Conservation (phyloP, 2,888 invertebrate species). For the Lycophotia porphyrea region DNA sequence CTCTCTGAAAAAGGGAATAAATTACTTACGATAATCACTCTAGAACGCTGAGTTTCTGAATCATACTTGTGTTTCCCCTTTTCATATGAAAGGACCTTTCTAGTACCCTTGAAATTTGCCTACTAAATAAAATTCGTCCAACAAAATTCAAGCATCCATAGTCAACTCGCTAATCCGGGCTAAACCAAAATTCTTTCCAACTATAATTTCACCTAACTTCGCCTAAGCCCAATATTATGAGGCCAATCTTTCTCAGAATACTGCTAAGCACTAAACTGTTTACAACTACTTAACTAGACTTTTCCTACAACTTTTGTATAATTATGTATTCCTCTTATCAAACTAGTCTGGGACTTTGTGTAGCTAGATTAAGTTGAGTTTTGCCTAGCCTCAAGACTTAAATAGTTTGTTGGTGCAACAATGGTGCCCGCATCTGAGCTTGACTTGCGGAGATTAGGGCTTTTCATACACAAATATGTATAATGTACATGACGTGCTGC, state of each 20-base stretch:
- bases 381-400: slow-evolving; percentile 30
- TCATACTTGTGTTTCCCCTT: background rate
- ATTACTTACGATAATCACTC: background rate
- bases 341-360: slow-evolving; percentile 38
- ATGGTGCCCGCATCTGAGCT: slow-evolving; percentile 48
- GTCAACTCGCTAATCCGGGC: slow-evolving; percentile 6
- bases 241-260: slow-evolving; percentile 29
- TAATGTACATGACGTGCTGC: background rate
- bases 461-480: slow-evolving; percentile 43
- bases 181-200: slow-evolving; percentile 30
- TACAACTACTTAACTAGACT: slow-evolving; percentile 27
- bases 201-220: slow-evolving; percentile 24
- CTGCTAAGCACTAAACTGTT: slow-evolving; percentile 43
- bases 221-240: slow-evolving; percentile 35
- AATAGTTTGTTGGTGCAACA: slow-evolving; percentile 59
- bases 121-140: background rate
- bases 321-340: slow-evolving; percentile 51
- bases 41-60: background rate
- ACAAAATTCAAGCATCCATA: background rate
- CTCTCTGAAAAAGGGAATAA: background rate
- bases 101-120: background rate
- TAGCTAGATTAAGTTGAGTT: slow-evolving; percentile 51
- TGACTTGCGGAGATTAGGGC: slow-evolving; percentile 30
- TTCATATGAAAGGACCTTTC: background rate
- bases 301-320: slow-evolving; percentile 44